Conservation (phyloP, 2,888 invertebrate species). For the Apamea sordens region DNA sequence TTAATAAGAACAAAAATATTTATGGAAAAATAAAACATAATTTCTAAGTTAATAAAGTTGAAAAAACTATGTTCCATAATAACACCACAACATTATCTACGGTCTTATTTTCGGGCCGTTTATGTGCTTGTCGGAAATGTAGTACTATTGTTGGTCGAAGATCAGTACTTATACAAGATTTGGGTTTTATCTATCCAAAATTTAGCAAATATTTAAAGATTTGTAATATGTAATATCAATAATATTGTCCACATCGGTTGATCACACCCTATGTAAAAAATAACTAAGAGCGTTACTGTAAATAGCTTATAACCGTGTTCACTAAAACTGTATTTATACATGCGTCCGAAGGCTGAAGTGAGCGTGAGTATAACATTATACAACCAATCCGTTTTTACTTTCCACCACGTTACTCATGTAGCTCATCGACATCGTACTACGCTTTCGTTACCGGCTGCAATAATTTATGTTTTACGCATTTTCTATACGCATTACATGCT, state of each 20-base stretch:
- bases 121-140: too few relatives aligned
- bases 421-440: slow-evolving; percentile 24
- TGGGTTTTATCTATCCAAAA: background rate
- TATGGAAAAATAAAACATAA: too few relatives aligned
- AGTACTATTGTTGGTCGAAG: too few relatives aligned
- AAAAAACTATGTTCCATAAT: too few relatives aligned
- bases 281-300: slow-evolving; percentile 74
- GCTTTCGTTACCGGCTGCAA: slow-evolving; percentile 51
- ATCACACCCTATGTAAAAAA: slow-evolving; percentile 29
- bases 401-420: slow-evolving; percentile 58
- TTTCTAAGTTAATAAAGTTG: too few relatives aligned
- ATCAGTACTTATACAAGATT: background rate
- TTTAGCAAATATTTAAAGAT: background rate
- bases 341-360: slow-evolving; percentile 93
- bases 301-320: slow-evolving; percentile 83
- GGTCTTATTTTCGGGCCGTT: too few relatives aligned
- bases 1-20: too few relatives aligned
- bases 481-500: slow-evolving; percentile 28
- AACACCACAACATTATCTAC: too few relatives aligned
- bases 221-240: background rate
- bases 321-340: slow-evolving; percentile 83
- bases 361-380: slow-evolving; percentile 91
- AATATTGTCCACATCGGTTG: slow-evolving; percentile 53
- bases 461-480: slow-evolving; percentile 56
- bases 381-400: slow-evolving; percentile 67